Percentiles rank a stretch among this genome's conserved stretches.
phyloP scores from a whole-genome alignment of 1,140 invertebrate genomes.

The Atta colombica region DNA sequence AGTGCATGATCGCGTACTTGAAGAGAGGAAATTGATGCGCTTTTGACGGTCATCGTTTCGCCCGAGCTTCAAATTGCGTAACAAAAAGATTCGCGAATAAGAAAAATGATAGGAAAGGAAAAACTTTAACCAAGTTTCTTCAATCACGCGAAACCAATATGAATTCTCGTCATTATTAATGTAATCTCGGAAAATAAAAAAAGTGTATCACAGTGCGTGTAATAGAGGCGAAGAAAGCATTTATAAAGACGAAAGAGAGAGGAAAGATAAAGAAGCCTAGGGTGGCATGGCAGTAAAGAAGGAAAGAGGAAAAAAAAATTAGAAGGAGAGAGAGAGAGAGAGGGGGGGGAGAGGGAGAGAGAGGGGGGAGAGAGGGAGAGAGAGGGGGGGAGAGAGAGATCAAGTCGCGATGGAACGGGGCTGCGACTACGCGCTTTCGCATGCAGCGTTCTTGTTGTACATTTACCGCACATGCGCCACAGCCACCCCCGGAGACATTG shows the following conservation, averaged over 20 bases:
- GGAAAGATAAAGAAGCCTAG: neutral
- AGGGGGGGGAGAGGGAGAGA: neutral
- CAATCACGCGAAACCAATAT: neutral
- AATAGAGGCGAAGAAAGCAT: constrained; percentile 16
- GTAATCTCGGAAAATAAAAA: constrained; percentile 33
- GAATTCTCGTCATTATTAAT: neutral
- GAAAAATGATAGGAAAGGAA: neutral
- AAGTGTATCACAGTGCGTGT: constrained; percentile 22
- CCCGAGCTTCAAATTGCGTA: neutral
- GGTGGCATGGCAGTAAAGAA: neutral
- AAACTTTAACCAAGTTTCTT: constrained; percentile 24
- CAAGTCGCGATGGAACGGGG: constrained; percentile 54
- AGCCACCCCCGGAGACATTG: neutral
- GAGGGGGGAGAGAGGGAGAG: neutral
- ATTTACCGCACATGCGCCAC: constrained; percentile 55
- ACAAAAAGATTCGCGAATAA: neutral
- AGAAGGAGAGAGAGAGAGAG: neutral
- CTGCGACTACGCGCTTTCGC: constrained; percentile 64
- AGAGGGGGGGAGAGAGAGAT: neutral
- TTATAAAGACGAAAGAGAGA: neutral
- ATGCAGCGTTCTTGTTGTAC: constrained; percentile 63
- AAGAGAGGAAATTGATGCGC: constrained; percentile 2
- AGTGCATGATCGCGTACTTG: constrained; percentile 11
- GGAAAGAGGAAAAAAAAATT: neutral
- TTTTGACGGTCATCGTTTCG: neutral